phyloP scores from a whole-genome alignment of 2,888 invertebrate species.

The Sinhomidia bicolor region DNA sequence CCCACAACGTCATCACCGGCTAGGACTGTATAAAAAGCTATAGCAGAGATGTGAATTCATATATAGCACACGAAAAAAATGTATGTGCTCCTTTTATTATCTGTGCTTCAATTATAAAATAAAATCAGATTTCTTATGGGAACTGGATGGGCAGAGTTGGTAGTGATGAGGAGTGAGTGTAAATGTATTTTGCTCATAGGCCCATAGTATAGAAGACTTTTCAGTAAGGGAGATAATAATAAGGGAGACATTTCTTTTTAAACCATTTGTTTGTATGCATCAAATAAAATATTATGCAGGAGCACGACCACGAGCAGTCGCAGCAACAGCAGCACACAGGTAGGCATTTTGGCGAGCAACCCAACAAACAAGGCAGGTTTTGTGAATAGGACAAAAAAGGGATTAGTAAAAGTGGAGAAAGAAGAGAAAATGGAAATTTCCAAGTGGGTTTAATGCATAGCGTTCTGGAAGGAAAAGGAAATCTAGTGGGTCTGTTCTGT shows the following conservation, averaged over 20 bases:
- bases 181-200: not conserved
- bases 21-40: too few species aligned
- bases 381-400: not conserved
- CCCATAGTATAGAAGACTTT: not conserved
- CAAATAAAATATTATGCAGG: not conserved
- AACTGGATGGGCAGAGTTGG: not conserved
- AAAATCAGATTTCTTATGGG: constrained; percentile 24
- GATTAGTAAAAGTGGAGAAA: not conserved
- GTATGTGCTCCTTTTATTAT: not conserved
- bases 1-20: too few species aligned
- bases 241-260: not conserved
- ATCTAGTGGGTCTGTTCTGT: not conserved
- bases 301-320: too few species aligned
- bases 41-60: not conserved
- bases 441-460: not conserved
- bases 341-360: not conserved
- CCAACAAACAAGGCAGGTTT: not conserved
- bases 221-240: not conserved
- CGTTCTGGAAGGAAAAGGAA: not conserved
- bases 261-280: not conserved
- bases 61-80: too few species aligned
- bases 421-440: not conserved
- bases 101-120: constrained; percentile 43
- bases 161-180: not conserved
- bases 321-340: not conserved